Base-by-base conservation (phyloP, 2,888 invertebrate genomes). In the Amphimallon solstitiale region DNA sequence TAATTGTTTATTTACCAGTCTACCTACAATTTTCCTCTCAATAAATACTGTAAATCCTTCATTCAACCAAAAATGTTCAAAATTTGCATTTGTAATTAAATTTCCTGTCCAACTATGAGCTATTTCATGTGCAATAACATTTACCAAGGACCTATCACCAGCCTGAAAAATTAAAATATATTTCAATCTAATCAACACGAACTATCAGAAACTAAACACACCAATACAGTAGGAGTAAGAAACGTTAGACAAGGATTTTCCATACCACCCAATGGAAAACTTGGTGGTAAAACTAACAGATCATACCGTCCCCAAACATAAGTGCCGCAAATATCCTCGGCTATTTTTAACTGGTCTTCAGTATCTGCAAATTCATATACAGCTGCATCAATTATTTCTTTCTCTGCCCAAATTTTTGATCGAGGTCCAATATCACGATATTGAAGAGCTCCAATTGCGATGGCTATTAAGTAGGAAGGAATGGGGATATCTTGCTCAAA, bases 231-330 rank as follows among this genome's bases (percentile, higher is more conserved):
- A 2, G 97, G 97, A 0, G 97, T 97, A 2, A 97, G 92, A 83
- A 98, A 98, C 0, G 97, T 97, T 52, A 98, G 83, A 79, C 97
- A 97, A 0, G 97, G 97, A 84, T 98, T 97, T 83, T 98, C 97
- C 97, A 98, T 98, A 15, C 97, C 97, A 0, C 97, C 97, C 79
- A 90, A 97, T 0, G 97, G 95, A 85, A 97, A 98, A 70, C 92
- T 92, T 0, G 97, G 95, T 0, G 97, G 97, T 77, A 98, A 86
- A 38, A 97, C 93, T 37, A 98, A 83, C 65, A 93, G 78, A 82
- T 97, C 97, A 81, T 97, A 98, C 72, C 90, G 88, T 4, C 91
- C 91, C 97, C 97, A 97, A 61, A 93, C 91, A 81, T 97, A 97
- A 0, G 91, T 91, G 0, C 97, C 97, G 77, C 94, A 91, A 68